phyloP scores from a whole-genome alignment of 1,140 invertebrate species.

The Pissodes strobi region DNA sequence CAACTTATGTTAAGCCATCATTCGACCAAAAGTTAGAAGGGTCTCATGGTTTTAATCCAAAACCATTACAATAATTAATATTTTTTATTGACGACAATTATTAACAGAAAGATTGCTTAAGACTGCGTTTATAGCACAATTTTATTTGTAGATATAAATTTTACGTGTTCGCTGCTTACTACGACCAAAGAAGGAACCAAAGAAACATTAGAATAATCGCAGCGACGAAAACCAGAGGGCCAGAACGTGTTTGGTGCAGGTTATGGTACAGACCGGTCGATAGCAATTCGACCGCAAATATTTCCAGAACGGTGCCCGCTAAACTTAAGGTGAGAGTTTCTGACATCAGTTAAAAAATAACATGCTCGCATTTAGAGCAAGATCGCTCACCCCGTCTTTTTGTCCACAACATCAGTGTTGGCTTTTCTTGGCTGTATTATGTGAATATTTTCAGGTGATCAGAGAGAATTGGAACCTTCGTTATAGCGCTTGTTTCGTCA shows the following conservation, averaged over 20 bases:
- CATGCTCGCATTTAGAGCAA: too few relatives aligned
- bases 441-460: slow-evolving; percentile 67
- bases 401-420: too few relatives aligned
- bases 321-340: slow-evolving; percentile 71
- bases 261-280: slow-evolving; percentile 68
- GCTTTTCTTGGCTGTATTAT: too few relatives aligned
- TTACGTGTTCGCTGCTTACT: slow-evolving; percentile 89
- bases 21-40: too few relatives aligned
- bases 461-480: slow-evolving; percentile 93
- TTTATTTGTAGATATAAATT: slow-evolving; percentile 88
- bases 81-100: too few relatives aligned
- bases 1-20: too few relatives aligned
- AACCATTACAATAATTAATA: too few relatives aligned
- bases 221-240: slow-evolving; percentile 81
- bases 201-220: slow-evolving; percentile 79
- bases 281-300: slow-evolving; percentile 55
- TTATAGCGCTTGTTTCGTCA: slow-evolving; percentile 88
- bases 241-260: slow-evolving; percentile 85
- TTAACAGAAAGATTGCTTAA: too few relatives aligned
- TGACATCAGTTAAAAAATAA: not conserved
- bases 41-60: too few relatives aligned
- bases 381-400: too few relatives aligned
- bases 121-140: too few relatives aligned
- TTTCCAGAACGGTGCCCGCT: slow-evolving; percentile 72
- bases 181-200: slow-evolving; percentile 73